Percentiles rank a stretch among this genome's conserved stretches.
phyloP scores from a whole-genome alignment of 1,140 invertebrate species.

The Heliconius eleuchia region DNA sequence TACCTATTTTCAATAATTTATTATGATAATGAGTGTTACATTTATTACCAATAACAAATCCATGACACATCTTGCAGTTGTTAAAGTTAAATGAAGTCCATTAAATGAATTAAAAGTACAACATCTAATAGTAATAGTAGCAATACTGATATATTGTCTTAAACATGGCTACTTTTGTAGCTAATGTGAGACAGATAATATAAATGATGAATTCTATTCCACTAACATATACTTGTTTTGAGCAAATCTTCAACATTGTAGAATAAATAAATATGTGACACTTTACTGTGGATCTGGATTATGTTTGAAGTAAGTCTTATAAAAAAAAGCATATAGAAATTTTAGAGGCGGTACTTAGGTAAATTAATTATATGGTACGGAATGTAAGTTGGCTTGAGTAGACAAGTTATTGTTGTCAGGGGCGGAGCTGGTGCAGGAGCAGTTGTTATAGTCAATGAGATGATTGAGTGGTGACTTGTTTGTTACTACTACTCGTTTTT shows the following conservation, averaged over 20 bases:
- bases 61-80: constrained; percentile 19
- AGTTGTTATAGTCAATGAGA: constrained; percentile 44
- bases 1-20: not conserved
- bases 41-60: constrained; percentile 9
- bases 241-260: constrained; percentile 3
- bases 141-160: constrained; percentile 13
- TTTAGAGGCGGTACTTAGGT: constrained; percentile 55
- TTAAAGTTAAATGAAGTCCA: constrained; percentile 34
- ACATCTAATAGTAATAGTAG: constrained; percentile 15
- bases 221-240: constrained; percentile 1
- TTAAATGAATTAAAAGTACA: constrained; percentile 31
- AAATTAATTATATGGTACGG: constrained; percentile 53
- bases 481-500: constrained; percentile 18
- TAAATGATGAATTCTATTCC: constrained; percentile 5
- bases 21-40: not conserved
- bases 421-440: constrained; percentile 27
- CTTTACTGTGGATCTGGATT: constrained; percentile 7
- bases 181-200: constrained; percentile 20
- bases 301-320: constrained; percentile 13
- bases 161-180: constrained; percentile 33
- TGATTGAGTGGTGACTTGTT: constrained; percentile 41
- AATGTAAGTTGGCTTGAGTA: constrained; percentile 44
- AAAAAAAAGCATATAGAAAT: constrained; percentile 34
- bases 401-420: constrained; percentile 44
- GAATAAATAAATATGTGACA: constrained; percentile 1